Conservation (phyloP, 2,113 vertebrate genomes). For the Apteryx mantelli region DNA sequence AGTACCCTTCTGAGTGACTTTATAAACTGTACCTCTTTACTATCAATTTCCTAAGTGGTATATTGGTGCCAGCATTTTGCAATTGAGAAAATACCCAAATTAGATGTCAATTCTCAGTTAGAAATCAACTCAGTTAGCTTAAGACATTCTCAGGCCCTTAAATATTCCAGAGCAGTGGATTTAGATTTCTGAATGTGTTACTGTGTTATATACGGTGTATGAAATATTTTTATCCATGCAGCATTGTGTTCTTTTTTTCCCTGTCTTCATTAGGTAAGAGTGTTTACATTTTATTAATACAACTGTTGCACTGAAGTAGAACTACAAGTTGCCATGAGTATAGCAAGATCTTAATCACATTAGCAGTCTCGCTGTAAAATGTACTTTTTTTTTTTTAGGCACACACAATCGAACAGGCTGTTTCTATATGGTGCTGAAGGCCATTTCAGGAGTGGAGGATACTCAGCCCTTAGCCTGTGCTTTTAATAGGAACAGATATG, state of each 20-base stretch:
- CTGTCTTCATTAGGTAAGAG: fast-evolving
- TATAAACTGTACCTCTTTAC: not conserved
- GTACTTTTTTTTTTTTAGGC: not conserved
- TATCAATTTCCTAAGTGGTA: not conserved
- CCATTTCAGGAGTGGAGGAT: no score
- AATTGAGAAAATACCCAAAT: not conserved
- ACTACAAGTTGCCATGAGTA: not conserved
- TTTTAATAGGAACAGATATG: not conserved
- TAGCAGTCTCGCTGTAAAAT: not conserved
- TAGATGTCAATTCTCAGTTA: not conserved
- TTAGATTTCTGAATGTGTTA: not conserved
- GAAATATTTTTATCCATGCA: not conserved
- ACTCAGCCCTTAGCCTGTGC: not conserved
- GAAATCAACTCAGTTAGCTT: not conserved
- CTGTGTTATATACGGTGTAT: not conserved
- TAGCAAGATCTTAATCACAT: not conserved
- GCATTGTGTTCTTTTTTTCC: not conserved
- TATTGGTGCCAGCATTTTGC: not conserved
- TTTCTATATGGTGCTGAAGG: not conserved
- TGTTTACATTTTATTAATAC: not conserved
- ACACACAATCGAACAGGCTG: not conserved
- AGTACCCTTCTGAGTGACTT: not conserved
- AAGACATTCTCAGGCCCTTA: not conserved
- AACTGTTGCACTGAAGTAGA: not conserved
- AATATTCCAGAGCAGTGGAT: not conserved